These are phyloP conservation scores for Rhombomys opimus DNA, from an alignment of 2,113 vertebrate species.

Conservation along the genomic window DNA sequence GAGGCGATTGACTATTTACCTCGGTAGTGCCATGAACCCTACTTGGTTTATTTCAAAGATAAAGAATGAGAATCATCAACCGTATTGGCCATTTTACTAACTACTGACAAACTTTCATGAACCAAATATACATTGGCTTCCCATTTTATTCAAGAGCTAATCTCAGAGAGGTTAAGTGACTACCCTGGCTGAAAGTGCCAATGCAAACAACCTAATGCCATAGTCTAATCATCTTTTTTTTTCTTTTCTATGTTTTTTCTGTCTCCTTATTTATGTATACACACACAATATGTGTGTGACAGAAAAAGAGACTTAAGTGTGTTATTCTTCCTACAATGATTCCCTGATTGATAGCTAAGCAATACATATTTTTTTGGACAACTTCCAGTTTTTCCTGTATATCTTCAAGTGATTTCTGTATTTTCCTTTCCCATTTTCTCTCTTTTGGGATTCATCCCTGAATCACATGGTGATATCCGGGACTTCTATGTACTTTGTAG, in stretches of 20 bases:
- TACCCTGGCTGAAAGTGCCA: neutral
- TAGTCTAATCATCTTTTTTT: neutral
- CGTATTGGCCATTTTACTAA: neutral
- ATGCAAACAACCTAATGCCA: neutral
- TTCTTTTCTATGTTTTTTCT: neutral
- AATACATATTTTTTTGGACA: neutral
- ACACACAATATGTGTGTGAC: neutral
- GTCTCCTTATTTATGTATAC: neutral
- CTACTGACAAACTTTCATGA: neutral
- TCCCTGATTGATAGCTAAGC: neutral
- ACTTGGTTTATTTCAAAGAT: neutral
- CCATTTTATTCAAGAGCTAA: slow-evolving; percentile 9
- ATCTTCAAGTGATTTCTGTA: neutral
- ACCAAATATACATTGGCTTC: neutral
- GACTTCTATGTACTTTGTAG: neutral
- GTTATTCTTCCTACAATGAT: neutral
- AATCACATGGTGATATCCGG: neutral
- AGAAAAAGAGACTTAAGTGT: no score
- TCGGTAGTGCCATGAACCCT: neutral
- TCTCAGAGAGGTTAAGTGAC: neutral
- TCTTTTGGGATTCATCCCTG: neutral
- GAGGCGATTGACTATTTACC: neutral
- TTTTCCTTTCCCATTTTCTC: neutral
- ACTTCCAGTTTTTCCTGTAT: neutral
- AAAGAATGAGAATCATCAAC: neutral